Conservation (phyloP, 2,888 invertebrate genomes). For the Cenopis cana region DNA sequence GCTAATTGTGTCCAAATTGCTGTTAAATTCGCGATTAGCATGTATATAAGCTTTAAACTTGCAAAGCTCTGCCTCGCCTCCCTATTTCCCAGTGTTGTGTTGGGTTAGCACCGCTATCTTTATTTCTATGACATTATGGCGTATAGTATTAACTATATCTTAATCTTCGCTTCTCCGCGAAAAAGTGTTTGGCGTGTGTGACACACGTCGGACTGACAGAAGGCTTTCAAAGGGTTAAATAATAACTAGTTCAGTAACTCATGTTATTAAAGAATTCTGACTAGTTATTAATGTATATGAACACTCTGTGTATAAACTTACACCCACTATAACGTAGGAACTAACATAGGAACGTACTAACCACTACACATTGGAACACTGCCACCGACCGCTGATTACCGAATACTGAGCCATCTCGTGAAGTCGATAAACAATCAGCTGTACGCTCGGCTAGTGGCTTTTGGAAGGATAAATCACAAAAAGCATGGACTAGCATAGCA, state of each 20-base stretch:
- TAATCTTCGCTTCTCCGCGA: no score
- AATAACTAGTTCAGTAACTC: no score
- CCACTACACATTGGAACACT: constrained; percentile 25
- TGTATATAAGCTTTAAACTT: constrained; percentile 12
- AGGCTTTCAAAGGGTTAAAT: no score
- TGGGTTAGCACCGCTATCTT: neutral
- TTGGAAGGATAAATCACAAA: constrained; percentile 7
- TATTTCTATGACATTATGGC: no score
- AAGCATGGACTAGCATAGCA: no score
- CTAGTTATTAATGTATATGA: no score
- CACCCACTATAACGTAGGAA: neutral
- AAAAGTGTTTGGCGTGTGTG: no score
- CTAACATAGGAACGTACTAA: neutral
- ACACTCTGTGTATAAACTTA: neutral
- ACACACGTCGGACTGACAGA: no score
- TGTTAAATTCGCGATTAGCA: constrained; percentile 51
- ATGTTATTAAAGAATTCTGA: no score
- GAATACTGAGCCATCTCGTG: constrained; percentile 5
- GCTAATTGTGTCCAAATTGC: constrained; percentile 56
- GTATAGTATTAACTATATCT: no score
- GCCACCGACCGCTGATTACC: constrained; percentile 24
- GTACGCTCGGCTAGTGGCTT: constrained; percentile 2
- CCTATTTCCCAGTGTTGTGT: no score
- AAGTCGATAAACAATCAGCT: constrained; percentile 22
- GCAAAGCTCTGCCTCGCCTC: no score